A percentile compares a stretch with the other conserved stretches of the same genome.
Evolutionary conservation across 2,888 invertebrate species (phyloP).

Genomic region (Andrena fulva): DNA sequence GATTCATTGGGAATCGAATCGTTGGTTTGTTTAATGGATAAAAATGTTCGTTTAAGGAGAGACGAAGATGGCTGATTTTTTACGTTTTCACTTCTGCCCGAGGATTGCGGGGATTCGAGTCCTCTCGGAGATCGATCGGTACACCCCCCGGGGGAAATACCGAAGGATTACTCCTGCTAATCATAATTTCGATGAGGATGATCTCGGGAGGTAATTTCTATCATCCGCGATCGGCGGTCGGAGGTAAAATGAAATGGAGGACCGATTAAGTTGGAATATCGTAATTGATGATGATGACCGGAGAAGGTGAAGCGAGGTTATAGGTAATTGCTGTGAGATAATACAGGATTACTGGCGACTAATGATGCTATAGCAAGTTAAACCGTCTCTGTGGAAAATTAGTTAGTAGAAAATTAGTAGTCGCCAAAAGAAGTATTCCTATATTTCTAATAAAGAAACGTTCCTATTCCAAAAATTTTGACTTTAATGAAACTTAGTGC

Average conservation of each 20-base stretch:
- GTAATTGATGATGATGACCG: neutral
- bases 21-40: neutral
- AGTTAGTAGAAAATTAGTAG: too few species aligned
- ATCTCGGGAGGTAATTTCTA: constrained; percentile 49
- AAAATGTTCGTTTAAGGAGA: neutral
- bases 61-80: too few species aligned
- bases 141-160: constrained; percentile 49
- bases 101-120: neutral
- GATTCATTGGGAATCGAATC: neutral
- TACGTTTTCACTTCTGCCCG: neutral
- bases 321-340: neutral
- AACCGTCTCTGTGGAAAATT: too few species aligned
- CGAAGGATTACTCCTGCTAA: constrained; percentile 33
- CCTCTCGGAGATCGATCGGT: neutral
- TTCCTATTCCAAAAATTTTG: too few species aligned
- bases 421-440: too few species aligned
- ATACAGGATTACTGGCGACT: too few species aligned
- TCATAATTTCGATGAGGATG: constrained; percentile 41
- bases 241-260: neutral
- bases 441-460: too few species aligned
- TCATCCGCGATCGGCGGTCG: constrained; percentile 4
- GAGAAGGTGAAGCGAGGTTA: neutral
- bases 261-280: constrained; percentile 2
- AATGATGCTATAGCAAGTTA: too few species aligned
- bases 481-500: too few species aligned